Conservation (phyloP, 2,888 invertebrate species). For the Megalurothrips usitatus region DNA sequence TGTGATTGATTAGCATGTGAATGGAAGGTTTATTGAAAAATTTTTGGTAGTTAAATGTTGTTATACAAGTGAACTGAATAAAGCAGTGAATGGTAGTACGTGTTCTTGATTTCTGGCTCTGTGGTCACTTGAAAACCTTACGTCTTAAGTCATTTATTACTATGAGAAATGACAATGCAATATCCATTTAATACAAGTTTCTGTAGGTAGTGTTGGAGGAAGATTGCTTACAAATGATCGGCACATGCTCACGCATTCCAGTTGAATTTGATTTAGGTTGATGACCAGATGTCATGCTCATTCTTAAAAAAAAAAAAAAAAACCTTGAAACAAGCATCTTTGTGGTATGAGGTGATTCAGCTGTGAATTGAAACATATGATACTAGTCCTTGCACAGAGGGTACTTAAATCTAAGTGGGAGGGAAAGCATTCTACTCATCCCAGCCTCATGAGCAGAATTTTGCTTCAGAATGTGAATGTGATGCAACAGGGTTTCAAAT, state of each 20-base stretch:
- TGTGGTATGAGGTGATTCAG: background rate
- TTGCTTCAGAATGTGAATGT: background rate
- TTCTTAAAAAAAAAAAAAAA: no score
- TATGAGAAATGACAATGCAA: conserved; percentile 18
- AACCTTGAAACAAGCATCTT: no score
- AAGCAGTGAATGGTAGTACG: conserved; percentile 2
- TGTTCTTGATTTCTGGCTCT: background rate
- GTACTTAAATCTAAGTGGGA: background rate
- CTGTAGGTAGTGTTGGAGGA: background rate
- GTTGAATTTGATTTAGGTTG: no score
- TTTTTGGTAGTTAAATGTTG: conserved; percentile 7
- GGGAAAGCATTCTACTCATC: background rate
- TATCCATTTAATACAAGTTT: background rate
- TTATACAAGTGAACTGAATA: conserved; percentile 21
- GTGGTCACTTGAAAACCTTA: background rate
- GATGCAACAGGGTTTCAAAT: background rate
- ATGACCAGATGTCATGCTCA: no score
- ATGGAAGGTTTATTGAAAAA: background rate
- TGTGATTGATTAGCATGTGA: conserved; percentile 19
- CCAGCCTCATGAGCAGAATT: background rate
- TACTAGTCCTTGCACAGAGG: no score
- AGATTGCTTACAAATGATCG: background rate
- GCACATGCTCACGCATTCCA: no score
- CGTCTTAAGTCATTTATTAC: conserved; percentile 16
- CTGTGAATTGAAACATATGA: background rate